Percentiles rank a stretch among this genome's conserved stretches.
Evolutionary conservation across 2,113 vertebrate species (phyloP).

Genomic region (Telmatochromis sp.): DNA sequence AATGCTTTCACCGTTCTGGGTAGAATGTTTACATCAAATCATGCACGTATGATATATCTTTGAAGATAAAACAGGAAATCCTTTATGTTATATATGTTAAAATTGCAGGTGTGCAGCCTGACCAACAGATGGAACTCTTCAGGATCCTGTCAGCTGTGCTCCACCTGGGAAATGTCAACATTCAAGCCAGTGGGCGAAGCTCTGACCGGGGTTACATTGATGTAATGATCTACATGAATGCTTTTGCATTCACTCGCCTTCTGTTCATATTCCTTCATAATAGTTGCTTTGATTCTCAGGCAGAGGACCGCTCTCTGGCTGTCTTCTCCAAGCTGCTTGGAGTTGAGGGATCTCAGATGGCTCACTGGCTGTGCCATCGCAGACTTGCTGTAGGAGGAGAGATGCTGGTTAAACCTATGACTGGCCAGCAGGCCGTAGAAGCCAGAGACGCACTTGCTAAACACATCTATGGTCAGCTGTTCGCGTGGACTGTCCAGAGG

Average conservation of each 20-base stretch:
- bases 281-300: conserved; percentile 25
- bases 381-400: conserved; percentile 69
- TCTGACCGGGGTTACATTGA: conserved; percentile 69
- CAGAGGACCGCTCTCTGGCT: conserved; percentile 51
- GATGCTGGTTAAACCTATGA: conserved; percentile 70
- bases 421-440: conserved; percentile 61
- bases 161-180: conserved; percentile 70
- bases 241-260: not conserved
- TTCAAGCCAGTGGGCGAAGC: conserved; percentile 59
- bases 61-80: not conserved
- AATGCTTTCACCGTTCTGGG: conserved; percentile 71
- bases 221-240: conserved; percentile 27
- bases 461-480: conserved; percentile 70
- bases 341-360: conserved; percentile 64
- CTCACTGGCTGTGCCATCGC: conserved; percentile 74
- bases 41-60: not conserved
- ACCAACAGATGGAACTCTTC: conserved; percentile 78
- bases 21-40: not conserved
- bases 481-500: conserved; percentile 70
- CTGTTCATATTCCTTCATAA: not conserved
- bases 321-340: conserved; percentile 72
- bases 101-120: conserved; percentile 66
- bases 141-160: conserved; percentile 71
- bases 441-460: conserved; percentile 73
- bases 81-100: not conserved